A percentile compares a stretch with the other conserved stretches of the same genome.
phyloP scores from a whole-genome alignment of 2,113 vertebrate species.

The Aythya baeri region DNA sequence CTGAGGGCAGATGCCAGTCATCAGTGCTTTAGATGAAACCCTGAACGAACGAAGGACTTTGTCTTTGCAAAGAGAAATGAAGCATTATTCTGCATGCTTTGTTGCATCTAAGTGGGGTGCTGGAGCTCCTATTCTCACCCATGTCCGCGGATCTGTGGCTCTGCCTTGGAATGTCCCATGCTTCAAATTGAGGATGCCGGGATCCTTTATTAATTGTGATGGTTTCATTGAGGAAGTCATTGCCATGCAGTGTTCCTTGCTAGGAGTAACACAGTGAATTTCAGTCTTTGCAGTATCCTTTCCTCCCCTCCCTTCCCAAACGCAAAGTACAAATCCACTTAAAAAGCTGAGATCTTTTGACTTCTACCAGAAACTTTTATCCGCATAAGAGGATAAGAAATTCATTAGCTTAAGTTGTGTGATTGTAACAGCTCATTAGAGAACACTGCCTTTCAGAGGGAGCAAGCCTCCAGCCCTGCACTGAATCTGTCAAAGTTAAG shows the following conservation, averaged over 20 bases:
- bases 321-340: constrained; percentile 29
- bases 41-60: background rate
- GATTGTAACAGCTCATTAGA: constrained; percentile 48
- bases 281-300: background rate
- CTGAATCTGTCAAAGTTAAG: constrained; percentile 42
- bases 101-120: background rate
- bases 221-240: background rate
- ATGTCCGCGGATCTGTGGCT: background rate
- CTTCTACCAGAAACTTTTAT: constrained; percentile 39
- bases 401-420: constrained; percentile 30
- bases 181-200: background rate
- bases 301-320: background rate
- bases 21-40: background rate
- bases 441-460: background rate
- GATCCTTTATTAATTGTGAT: background rate
- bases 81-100: background rate
- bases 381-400: constrained; percentile 51
- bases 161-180: background rate
- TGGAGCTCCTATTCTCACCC: background rate
- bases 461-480: background rate
- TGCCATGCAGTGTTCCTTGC: background rate
- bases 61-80: background rate
- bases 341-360: constrained; percentile 26
- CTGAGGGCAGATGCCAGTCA: background rate
- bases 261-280: background rate